Evolutionary conservation across 2,113 vertebrate genomes (phyloP).

Genomic region (Theristicus caerulescens): DNA sequence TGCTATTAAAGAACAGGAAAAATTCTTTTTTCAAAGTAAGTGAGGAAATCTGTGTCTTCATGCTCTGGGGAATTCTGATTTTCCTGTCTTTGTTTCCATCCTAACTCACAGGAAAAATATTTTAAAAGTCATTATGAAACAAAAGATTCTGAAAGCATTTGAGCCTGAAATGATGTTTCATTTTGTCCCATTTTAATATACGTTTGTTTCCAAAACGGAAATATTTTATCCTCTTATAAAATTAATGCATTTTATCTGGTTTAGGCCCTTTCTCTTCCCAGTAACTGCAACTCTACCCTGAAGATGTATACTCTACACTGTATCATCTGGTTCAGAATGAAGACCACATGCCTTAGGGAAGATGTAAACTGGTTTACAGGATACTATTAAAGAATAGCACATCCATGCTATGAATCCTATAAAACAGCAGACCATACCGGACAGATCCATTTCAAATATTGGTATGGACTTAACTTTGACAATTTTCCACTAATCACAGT

Average conservation of each 20-base stretch:
- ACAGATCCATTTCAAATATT: not conserved
- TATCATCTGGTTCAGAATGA: not conserved
- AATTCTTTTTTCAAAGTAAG: not conserved
- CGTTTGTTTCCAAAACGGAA: not conserved
- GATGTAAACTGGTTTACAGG: not conserved
- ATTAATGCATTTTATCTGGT: not conserved
- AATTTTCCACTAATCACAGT: not conserved
- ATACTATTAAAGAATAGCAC: not conserved
- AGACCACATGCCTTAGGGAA: not conserved
- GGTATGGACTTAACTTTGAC: not conserved
- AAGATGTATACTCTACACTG: not conserved
- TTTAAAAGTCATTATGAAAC: not conserved
- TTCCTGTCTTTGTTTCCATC: conserved; percentile 52
- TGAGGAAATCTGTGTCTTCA: conserved; percentile 26
- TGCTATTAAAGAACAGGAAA: conserved; percentile 12
- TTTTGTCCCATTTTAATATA: not conserved
- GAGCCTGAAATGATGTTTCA: not conserved
- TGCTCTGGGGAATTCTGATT: conserved; percentile 24
- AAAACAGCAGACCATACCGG: not conserved
- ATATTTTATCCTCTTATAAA: not conserved
- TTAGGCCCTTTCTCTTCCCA: not conserved
- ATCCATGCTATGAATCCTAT: not conserved
- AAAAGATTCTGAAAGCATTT: conserved; percentile 10
- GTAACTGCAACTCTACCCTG: not conserved
- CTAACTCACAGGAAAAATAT: conserved; percentile 6